Base-by-base conservation (phyloP, 2,888 invertebrate species). In the Anodontia alba region DNA sequence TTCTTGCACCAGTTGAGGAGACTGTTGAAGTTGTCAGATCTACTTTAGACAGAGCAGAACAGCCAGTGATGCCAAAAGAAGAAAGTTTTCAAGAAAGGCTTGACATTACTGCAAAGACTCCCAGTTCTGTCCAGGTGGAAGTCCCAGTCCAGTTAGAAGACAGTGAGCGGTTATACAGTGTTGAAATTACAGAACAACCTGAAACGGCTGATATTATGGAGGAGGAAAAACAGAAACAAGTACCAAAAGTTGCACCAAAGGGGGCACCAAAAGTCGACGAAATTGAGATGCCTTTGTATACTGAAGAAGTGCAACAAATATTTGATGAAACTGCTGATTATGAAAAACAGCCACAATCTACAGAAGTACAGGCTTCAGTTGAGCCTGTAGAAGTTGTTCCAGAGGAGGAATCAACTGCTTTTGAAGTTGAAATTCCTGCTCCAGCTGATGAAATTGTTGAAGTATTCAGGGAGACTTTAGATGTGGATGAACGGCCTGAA, bases 171-270 rank as follows among this genome's bases (percentile, higher is more conserved):
- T 31, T 62, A 29, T 7, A 31, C 1, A 33, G 26, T 62, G 15
- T 29, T n/a, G 62, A 62, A 17, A 57, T 57, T 29, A 33, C 20
- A 17, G 33, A 33, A 33, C 31, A 62, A 17, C 46, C 46, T 20
- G 46, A 46, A 46, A 15, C 46, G 3, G 46, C 46, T 46, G 46
- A 15, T 17, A 20, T 62, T 33, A 10, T 20, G 12, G 62, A 62
- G 31, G 33, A 33, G 10, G 33, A 62, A 12, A 33, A 31, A 12
- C 71, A 71, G 36, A 77, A 72, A 69, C 78, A 80, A 31, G 81
- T 73, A 23, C 43, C 79, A 69, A 78, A 82, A 68, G 68, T 83
- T 8, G 42, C 69, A 51, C 80, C 80, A 15, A 77, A 81, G 29
- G 29, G 54, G 20, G 68, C 29, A 57, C 72, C 76, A 42, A 49